These are phyloP conservation scores for Maconellicoccus hirsutus DNA, from an alignment of 1,140 invertebrate species.

Conservation along the genomic window DNA sequence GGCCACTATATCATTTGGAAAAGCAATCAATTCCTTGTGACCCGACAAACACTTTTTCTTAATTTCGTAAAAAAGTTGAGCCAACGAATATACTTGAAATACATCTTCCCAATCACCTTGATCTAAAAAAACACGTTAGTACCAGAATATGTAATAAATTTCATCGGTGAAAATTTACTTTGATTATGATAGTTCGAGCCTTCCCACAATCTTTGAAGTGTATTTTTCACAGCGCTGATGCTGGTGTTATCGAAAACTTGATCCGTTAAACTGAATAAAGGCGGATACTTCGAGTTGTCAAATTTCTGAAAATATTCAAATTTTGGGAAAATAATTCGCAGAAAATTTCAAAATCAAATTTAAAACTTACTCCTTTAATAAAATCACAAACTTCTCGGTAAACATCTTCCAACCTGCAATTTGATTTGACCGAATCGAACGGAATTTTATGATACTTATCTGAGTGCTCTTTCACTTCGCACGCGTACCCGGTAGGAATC, in stretches of 20 bases:
- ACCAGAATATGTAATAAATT: too few relatives aligned
- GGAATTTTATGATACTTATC: not conserved
- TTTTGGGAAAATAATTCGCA: too few relatives aligned
- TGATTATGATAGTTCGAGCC: not conserved
- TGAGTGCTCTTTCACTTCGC: not conserved
- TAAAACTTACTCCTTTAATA: not conserved
- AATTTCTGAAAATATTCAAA: constrained; percentile 1
- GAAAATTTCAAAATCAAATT: too few relatives aligned
- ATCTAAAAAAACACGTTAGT: not conserved
- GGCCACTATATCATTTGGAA: not conserved
- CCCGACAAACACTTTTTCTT: not conserved
- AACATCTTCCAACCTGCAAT: not conserved
- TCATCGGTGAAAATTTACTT: too few relatives aligned
- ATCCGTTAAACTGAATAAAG: not conserved
- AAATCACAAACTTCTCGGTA: not conserved
- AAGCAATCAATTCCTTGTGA: not conserved
- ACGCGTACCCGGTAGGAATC: not conserved
- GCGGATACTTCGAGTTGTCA: not conserved
- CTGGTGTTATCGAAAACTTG: not conserved
- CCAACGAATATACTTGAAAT: not conserved
- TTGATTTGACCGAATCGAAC: not conserved
- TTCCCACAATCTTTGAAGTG: not conserved
- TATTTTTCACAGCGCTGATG: not conserved
- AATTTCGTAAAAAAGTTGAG: not conserved
- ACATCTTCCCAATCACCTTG: not conserved